These are phyloP conservation scores for Thereva unica DNA, from an alignment of 2,888 invertebrate genomes.

Conservation along the genomic window DNA sequence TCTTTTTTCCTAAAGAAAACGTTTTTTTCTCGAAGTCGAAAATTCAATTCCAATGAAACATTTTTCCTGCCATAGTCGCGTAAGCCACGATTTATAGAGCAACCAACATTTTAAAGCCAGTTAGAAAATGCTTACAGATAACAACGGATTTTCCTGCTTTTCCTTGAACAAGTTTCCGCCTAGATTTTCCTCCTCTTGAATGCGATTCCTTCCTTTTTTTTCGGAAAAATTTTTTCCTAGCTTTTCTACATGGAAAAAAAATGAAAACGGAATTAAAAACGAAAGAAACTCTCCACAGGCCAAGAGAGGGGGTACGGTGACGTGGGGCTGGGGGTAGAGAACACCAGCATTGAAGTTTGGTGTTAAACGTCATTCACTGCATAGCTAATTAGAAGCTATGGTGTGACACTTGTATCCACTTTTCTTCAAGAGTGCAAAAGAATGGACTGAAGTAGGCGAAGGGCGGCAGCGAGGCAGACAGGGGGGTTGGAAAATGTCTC, in stretches of 20 bases:
- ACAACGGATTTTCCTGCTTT: slow-evolving; percentile 8
- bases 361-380: slow-evolving; percentile 41
- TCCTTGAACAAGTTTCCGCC: not conserved
- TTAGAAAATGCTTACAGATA: not conserved
- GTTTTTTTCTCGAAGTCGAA: no score
- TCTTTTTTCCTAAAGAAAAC: no score
- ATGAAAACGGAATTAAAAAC: no score
- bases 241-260: no score
- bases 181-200: no score
- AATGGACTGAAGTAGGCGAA: slow-evolving; percentile 38
- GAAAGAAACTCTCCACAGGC: slow-evolving; percentile 9
- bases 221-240: no score
- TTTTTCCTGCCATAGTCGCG: no score
- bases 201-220: no score
- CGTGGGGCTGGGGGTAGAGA: not conserved
- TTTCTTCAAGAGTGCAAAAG: slow-evolving; percentile 39
- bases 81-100: no score
- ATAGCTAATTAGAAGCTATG: slow-evolving; percentile 42
- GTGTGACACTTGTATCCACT: slow-evolving; percentile 41
- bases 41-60: no score
- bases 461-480: slow-evolving; percentile 1
- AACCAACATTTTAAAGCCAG: no score
- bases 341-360: slow-evolving; percentile 24
- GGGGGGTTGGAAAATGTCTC: slow-evolving; percentile 20
- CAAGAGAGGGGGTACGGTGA: not conserved